These are phyloP conservation scores for Xylocopa sonorina DNA, from an alignment of 1,140 invertebrate species.

Conservation along the genomic window DNA sequence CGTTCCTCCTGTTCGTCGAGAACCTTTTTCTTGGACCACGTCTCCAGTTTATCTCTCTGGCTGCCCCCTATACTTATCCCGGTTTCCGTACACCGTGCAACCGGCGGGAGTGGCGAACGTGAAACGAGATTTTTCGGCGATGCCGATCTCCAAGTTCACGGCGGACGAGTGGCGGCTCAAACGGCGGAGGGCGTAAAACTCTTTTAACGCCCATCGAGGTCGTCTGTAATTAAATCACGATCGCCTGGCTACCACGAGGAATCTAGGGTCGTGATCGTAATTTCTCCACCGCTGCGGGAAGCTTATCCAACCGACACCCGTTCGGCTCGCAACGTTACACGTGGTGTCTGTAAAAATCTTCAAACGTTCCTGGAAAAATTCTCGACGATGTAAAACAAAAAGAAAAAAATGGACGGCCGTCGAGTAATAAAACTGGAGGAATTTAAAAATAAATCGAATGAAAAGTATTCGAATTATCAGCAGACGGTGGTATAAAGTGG, in stretches of 20 bases:
- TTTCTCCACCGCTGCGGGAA: slow-evolving; percentile 12
- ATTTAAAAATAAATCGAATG: too few species aligned
- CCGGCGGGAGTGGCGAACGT: neutral
- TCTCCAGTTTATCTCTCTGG: neutral
- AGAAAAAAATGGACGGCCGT: too few species aligned
- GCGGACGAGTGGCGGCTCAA: neutral
- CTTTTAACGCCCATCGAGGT: slow-evolving; percentile 30
- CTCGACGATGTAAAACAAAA: too few species aligned
- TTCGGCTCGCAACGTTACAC: neutral
- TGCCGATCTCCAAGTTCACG: slow-evolving; percentile 15
- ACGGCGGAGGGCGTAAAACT: neutral
- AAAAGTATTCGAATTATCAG: too few species aligned
- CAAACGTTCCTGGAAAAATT: too few species aligned
- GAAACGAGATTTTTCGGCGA: slow-evolving; percentile 23
- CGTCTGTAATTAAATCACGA: slow-evolving; percentile 48
- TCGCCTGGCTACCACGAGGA: slow-evolving; percentile 18
- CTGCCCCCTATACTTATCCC: neutral
- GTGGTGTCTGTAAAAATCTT: too few species aligned
- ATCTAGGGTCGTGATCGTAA: slow-evolving; percentile 41
- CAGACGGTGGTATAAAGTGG: too few species aligned
- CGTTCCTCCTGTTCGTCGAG: neutral
- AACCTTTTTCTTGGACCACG: neutral
- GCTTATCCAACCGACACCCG: slow-evolving; percentile 24
- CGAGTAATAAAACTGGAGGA: too few species aligned
- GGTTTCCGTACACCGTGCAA: neutral